Conservation (phyloP, 35 echinoderm and acorn worm genomes). For the Diadema setosum region DNA sequence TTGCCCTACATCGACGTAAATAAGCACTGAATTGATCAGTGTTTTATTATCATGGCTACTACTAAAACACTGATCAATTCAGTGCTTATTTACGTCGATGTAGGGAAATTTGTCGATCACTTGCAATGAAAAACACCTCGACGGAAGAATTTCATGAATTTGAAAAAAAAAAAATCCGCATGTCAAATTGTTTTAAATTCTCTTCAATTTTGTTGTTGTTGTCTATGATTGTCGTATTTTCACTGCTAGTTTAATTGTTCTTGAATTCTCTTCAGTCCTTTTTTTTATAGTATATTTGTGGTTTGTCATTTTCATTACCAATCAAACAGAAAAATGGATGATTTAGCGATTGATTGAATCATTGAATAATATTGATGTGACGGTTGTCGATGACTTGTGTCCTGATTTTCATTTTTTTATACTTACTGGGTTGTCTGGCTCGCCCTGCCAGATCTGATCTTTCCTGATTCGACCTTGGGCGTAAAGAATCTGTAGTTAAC, state of each 20-base stretch:
- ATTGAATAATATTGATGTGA: background rate
- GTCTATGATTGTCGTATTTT: background rate
- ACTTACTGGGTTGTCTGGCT: slow-evolving; percentile 49
- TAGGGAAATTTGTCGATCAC: too few species aligned
- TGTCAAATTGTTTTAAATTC: too few species aligned
- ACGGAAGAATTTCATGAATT: too few species aligned
- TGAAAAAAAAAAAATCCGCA: too few species aligned
- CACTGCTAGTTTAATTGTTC: background rate
- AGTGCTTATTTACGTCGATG: too few species aligned
- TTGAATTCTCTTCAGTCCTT: background rate
- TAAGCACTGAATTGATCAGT: too few species aligned
- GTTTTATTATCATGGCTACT: too few species aligned
- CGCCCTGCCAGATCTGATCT: slow-evolving; percentile 58
- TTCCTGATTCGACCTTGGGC: slow-evolving; percentile 22
- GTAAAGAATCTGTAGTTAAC: slow-evolving; percentile 28
- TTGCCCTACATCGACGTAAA: too few species aligned
- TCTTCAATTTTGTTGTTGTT: too few species aligned
- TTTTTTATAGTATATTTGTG: background rate
- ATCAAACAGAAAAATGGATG: background rate
- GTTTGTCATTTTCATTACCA: background rate
- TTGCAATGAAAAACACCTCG: too few species aligned
- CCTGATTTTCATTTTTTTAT: background rate
- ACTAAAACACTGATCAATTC: too few species aligned
- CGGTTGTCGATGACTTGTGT: too few species aligned
- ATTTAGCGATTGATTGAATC: background rate